Percentiles rank a stretch among this genome's conserved stretches.
These are phyloP conservation scores for Branchinecta sandiegonensis DNA, from an alignment of 2,888 invertebrate species.

Conservation along the genomic window DNA sequence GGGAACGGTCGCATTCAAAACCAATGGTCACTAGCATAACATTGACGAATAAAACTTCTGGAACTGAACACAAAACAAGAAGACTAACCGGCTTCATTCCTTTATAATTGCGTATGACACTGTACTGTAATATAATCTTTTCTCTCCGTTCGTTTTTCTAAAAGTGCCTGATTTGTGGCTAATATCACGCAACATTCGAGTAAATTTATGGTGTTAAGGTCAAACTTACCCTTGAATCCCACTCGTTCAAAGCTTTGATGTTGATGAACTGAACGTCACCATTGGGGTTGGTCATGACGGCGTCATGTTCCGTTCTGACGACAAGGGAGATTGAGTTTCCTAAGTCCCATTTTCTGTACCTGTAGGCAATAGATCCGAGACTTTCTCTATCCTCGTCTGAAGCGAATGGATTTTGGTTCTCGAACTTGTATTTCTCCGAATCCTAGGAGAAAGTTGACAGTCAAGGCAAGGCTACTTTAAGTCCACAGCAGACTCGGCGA, in stretches of 20 bases:
- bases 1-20: too few relatives aligned
- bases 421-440: constrained; percentile 74
- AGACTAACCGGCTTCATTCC: too few relatives aligned
- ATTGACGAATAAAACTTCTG: too few relatives aligned
- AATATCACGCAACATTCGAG: too few relatives aligned
- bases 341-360: constrained; percentile 92
- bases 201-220: not conserved
- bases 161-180: too few relatives aligned
- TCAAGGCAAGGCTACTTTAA: too few relatives aligned
- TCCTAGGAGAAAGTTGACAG: constrained; percentile 36
- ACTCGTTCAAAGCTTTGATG: constrained; percentile 95
- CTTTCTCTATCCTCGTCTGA: constrained; percentile 76
- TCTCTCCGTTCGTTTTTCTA: too few relatives aligned
- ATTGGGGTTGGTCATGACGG: constrained; percentile 69
- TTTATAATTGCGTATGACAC: too few relatives aligned
- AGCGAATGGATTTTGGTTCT: constrained; percentile 80
- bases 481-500: too few relatives aligned
- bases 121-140: too few relatives aligned
- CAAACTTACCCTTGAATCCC: constrained; percentile 68
- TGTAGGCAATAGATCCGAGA: constrained; percentile 87
- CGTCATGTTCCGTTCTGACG: constrained; percentile 92
- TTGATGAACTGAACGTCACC: constrained; percentile 83
- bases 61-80: too few relatives aligned
- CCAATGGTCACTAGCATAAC: too few relatives aligned
- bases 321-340: constrained; percentile 83